Evolutionary conservation across 2,888 invertebrate genomes (phyloP).

Genomic region (Coleophora deauratella): DNA sequence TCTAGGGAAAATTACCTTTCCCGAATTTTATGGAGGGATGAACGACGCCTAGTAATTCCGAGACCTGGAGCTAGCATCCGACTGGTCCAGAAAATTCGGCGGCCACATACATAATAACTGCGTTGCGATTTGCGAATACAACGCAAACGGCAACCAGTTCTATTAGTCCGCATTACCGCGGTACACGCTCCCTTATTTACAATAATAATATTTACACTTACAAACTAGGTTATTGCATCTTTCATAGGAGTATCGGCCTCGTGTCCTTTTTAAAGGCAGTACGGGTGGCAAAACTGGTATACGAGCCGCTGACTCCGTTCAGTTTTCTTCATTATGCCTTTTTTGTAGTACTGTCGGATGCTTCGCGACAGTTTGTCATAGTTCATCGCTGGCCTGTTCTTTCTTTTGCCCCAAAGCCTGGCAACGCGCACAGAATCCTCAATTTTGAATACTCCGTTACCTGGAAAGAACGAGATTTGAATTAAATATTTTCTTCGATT

Average conservation of each 20-base stretch:
- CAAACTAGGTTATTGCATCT: slow-evolving; percentile 22
- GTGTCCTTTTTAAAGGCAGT: slow-evolving; percentile 78
- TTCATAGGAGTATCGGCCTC: slow-evolving; percentile 18
- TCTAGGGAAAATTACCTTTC: slow-evolving; percentile 74
- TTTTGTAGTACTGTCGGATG: slow-evolving; percentile 99
- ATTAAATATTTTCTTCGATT: slow-evolving; percentile 35
- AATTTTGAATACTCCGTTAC: slow-evolving; percentile 97
- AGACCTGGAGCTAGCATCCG: slow-evolving; percentile 24
- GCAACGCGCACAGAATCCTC: slow-evolving; percentile 98
- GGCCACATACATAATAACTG: slow-evolving; percentile 40
- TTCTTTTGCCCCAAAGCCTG: slow-evolving; percentile 97
- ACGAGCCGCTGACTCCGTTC: slow-evolving; percentile 98
- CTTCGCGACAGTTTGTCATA: slow-evolving; percentile 99
- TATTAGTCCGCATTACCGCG: slow-evolving; percentile 68
- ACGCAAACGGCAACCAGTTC: slow-evolving; percentile 51
- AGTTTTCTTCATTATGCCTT: slow-evolving; percentile 99
- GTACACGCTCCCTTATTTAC: slow-evolving; percentile 39
- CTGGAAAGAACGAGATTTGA: slow-evolving; percentile 46
- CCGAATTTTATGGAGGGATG: slow-evolving; percentile 65
- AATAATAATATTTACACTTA: slow-evolving; percentile 39
- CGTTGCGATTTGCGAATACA: slow-evolving; percentile 39
- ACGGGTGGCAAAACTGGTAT: slow-evolving; percentile 98
- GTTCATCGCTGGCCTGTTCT: slow-evolving; percentile 99
- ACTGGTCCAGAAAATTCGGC: slow-evolving; percentile 36
- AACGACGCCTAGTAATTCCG: slow-evolving; percentile 41